Evolutionary conservation across 1,140 invertebrate species (phyloP).

Genomic region (Steinernema khuongi): DNA sequence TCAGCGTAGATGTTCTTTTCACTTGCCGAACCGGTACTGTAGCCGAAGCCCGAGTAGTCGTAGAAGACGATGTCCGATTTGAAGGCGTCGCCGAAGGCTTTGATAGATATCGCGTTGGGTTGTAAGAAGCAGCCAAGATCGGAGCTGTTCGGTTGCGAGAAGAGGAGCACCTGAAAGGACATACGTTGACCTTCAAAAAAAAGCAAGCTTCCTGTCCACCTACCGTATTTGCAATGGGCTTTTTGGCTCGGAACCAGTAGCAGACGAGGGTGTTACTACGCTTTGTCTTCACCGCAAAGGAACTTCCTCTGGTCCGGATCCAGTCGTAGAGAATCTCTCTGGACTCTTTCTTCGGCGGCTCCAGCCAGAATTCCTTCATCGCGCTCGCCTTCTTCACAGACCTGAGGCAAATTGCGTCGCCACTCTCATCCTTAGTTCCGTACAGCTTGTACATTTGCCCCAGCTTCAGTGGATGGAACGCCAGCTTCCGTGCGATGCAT

Average conservation of each 20-base stretch:
- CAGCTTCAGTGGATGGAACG: conserved; percentile 26
- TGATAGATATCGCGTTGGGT: conserved; percentile 14
- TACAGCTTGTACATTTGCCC: conserved; percentile 20
- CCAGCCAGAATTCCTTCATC: no score
- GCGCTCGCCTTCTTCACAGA: not conserved
- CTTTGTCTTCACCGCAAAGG: no score
- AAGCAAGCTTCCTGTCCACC: no score
- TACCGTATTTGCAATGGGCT: conserved; percentile 5
- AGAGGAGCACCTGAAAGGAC: conserved; percentile 32
- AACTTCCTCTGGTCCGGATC: no score
- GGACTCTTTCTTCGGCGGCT: no score
- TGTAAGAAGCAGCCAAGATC: conserved; percentile 31
- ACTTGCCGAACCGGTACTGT: conserved; percentile 20
- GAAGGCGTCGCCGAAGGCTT: conserved; percentile 23
- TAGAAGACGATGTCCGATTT: conserved; percentile 24
- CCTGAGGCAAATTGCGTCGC: not conserved
- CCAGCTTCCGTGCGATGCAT: conserved; percentile 29
- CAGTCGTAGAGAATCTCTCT: no score
- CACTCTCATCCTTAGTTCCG: conserved; percentile 3
- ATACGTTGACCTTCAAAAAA: not conserved
- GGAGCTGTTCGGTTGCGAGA: conserved; percentile 33
- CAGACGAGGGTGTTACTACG: no score
- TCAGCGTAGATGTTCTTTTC: conserved; percentile 35
- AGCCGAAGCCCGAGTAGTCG: conserved; percentile 37
- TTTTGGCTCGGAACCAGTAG: not conserved